These are phyloP conservation scores for Muntiacus reevesi DNA, from an alignment of 2,113 vertebrate genomes.

Conservation along the genomic window DNA sequence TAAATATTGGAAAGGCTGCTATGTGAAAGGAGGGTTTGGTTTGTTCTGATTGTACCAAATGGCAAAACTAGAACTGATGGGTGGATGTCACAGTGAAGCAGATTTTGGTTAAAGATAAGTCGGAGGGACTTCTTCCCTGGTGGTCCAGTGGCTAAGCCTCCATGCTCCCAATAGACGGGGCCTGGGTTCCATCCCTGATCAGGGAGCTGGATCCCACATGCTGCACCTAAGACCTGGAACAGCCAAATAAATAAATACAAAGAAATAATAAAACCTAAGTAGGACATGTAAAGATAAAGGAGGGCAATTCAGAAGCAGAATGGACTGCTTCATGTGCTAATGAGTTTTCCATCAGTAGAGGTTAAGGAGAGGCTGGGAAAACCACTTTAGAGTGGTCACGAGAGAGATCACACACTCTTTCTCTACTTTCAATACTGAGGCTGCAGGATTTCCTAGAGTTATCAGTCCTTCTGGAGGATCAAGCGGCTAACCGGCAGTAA, in stretches of 20 bases:
- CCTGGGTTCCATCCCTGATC: background rate
- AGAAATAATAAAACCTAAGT: background rate
- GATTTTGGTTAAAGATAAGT: background rate
- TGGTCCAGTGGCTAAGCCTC: background rate
- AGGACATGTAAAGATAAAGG: background rate
- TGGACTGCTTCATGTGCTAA: background rate
- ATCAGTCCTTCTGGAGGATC: background rate
- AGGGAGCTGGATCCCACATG: background rate
- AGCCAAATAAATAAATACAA: background rate
- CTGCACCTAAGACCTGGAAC: background rate
- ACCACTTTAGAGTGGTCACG: background rate
- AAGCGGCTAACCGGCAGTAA: background rate
- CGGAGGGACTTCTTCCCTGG: background rate
- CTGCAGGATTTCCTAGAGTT: background rate
- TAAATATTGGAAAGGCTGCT: background rate
- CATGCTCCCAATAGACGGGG: background rate
- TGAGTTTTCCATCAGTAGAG: background rate
- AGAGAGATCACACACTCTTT: background rate
- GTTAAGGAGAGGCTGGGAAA: background rate
- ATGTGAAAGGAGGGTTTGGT: background rate
- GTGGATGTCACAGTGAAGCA: background rate
- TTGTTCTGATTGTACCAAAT: background rate
- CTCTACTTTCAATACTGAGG: background rate
- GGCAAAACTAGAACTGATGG: background rate
- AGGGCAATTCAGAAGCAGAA: background rate